Base-by-base conservation (phyloP, 2,113 vertebrate species). In the Myiagra hebetior region DNA sequence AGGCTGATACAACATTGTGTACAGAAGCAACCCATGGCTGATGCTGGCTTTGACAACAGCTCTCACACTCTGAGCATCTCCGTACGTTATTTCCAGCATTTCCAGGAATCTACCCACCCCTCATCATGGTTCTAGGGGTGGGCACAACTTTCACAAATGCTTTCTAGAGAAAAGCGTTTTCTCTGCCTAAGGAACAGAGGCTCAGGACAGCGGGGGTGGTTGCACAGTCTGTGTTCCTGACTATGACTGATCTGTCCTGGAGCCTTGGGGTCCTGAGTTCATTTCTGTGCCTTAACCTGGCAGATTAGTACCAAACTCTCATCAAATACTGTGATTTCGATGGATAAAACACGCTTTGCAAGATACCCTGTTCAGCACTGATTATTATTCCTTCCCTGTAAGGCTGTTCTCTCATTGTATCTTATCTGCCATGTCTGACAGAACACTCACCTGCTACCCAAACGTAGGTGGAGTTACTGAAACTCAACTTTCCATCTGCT, bases 361-460 rank as follows among this genome's bases (percentile, higher is more conserved):
- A 56, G 42, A 52, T 2, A 60, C 5, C 37, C 16, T 55, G 9
- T 19, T 53, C n/a, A 67, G 28, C 33, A 81, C 22, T 69, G 53
- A 60, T 5, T 42, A 12, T 33, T 39, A 33, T 21, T 83, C 72
- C 56, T 72, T 46, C n/a, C 41, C 30, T 56, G 30, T 15, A 41
- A 80, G 28, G n/a, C 1, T 75, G 26, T 7, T 80, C 4, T 90
- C 4, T 44, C 67, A 46, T 35, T 72, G 22, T 39, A 16, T 27
- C 22, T 33, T 15, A 72, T n/a, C 3, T 9, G 53, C 31, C 3
- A 2, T 3, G 18, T 24, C 47, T 50, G 33, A 79, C 81, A 46
- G 81, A 57, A 41, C 49, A 93, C 98, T 95, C 96, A 98, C 98
- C 98, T 64, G 35, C 39, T 22, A 98, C 96, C 46, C 17, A 35